Base-by-base conservation (phyloP, 2,797 vertebrate genomes). In the Pseudocheirus occidentalis region DNA sequence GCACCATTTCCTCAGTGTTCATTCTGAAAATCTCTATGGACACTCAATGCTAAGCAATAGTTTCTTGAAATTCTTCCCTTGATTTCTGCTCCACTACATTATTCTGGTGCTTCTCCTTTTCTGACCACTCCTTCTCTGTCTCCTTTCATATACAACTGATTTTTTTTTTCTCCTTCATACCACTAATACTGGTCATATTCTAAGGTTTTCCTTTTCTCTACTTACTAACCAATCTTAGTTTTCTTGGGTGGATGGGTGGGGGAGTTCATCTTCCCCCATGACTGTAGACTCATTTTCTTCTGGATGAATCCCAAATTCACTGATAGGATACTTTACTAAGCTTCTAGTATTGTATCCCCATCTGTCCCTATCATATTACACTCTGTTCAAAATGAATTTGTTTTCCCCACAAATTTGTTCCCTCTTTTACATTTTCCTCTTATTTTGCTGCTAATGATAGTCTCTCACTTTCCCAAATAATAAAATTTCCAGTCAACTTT, bases 81-180 rank as follows among this genome's bases (percentile, higher is more conserved):
- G 89, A 95, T 95, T 66, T 93, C 50, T 91, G 28, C 27, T 46
- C 40, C 73, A 24, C 73, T 5, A 1, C 90, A n/a, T 40, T n/a
- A n/a, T 56, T 46, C 81, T 90, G 40, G 91, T 92, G 56, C 50
- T 90, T 94, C 93, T 95, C 55, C 28, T 94, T 27, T 29, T 96
- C 24, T 54, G 40, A 57, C 1, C 52, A n/a, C 13, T 18, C 34
- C 21, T 94, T 93, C n/a, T 40, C 90, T 94, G 28, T 66, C 40
- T 28, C 91, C 6, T 94, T 90, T 93, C 57, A 58, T 62, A 50
- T 0, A 55, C 21, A n/a, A 27, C 9, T 52, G 40, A 90, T 12
- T 46, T 54, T 94, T 59, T 16, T 94, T 59, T 16, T 9, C 50
- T 28, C 12, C 27, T 4, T 93, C 57, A 55, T 54, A 24, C 24